Percentiles rank a stretch among this genome's conserved stretches.
These are phyloP conservation scores for Myotis davidii DNA, from an alignment of 2,113 vertebrate species.

Conservation along the genomic window DNA sequence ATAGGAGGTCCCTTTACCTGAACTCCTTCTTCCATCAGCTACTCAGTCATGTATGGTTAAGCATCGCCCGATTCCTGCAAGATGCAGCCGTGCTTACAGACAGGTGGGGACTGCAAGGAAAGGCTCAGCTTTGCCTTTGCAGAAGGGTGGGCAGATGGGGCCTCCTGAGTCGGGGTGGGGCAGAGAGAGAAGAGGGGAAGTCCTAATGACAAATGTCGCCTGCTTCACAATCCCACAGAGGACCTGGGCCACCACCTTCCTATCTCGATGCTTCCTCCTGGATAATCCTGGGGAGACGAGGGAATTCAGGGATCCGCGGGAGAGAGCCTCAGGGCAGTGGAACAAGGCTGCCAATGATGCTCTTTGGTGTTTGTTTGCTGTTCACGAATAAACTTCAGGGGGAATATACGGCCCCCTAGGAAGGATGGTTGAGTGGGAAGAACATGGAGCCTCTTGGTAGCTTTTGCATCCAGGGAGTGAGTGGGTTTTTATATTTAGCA, in stretches of 20 bases:
- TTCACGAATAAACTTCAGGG: neutral
- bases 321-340: neutral
- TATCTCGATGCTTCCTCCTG: neutral
- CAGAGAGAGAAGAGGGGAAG: no score
- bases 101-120: no score
- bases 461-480: constrained; percentile 58
- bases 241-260: accelerated
- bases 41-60: accelerated
- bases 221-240: neutral
- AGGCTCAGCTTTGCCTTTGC: neutral
- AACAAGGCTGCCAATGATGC: accelerated
- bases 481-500: constrained; percentile 77
- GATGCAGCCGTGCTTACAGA: accelerated
- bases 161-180: neutral
- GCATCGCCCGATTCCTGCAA: accelerated
- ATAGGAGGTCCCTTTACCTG: accelerated
- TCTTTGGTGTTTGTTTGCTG: neutral
- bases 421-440: constrained; percentile 33
- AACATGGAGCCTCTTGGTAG: neutral
- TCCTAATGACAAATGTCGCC: neutral
- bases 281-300: neutral
- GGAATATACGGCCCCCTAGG: neutral
- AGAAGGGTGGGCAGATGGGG: neutral
- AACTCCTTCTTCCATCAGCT: neutral
- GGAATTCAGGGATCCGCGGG: neutral